These are phyloP conservation scores for Monodelphis domestica DNA, from an alignment of 2,797 vertebrate genomes.

Conservation along the genomic window DNA sequence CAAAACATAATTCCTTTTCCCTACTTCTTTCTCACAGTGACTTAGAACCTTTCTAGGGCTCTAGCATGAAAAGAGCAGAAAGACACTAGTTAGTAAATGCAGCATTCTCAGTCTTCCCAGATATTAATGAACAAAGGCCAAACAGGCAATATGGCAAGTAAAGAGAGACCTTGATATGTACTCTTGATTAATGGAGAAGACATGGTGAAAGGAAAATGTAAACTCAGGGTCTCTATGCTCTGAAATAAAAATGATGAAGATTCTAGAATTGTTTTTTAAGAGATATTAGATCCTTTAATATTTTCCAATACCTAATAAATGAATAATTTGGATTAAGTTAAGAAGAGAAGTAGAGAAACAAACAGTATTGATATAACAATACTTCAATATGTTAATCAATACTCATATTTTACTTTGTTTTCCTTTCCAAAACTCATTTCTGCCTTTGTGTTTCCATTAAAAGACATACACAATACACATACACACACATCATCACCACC, in stretches of 20 bases:
- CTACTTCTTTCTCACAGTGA: background rate
- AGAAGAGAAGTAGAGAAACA: conserved; percentile 6
- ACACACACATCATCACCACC: background rate
- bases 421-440: conserved; percentile 37
- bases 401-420: background rate
- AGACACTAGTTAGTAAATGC: background rate
- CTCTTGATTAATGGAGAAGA: conserved; percentile 38
- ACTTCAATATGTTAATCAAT: conserved; percentile 64
- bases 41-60: background rate
- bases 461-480: accelerated
- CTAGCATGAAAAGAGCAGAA: background rate
- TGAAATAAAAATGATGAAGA: conserved; percentile 36
- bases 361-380: background rate
- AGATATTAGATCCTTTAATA: background rate
- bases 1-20: background rate
- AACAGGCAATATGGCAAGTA: background rate
- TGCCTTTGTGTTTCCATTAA: background rate
- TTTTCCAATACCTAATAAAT: conserved; percentile 66
- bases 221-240: background rate
- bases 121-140: background rate
- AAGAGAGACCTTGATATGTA: background rate
- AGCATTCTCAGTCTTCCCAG: background rate
- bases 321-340: conserved; percentile 2
- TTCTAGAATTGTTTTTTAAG: conserved; percentile 74
- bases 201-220: conserved; percentile 30